Conservation (phyloP, 2,113 vertebrate species). For the Stomatorhinus ivindoensis region DNA sequence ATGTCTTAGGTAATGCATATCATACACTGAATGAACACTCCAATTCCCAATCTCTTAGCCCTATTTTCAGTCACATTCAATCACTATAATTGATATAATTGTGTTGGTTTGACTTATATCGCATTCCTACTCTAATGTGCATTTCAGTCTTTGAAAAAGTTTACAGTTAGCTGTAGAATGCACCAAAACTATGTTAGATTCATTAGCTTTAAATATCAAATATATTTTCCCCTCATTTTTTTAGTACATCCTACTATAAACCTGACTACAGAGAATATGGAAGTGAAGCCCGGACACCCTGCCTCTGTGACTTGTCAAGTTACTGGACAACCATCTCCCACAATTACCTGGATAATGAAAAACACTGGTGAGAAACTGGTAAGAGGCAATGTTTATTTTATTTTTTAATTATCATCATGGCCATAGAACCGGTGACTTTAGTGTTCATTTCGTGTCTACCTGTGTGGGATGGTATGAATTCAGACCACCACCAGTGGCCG, state of each 20-base stretch:
- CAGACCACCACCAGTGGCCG: slow-evolving; percentile 36
- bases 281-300: slow-evolving; percentile 28
- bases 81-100: background rate
- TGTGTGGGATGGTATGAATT: slow-evolving; percentile 7
- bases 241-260: slow-evolving; percentile 30
- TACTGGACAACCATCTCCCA: slow-evolving; percentile 55
- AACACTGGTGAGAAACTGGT: slow-evolving; percentile 41
- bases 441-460: background rate
- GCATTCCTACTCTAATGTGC: background rate
- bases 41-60: background rate
- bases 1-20: slow-evolving; percentile 48
- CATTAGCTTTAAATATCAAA: background rate
- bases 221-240: background rate
- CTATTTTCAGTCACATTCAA: background rate
- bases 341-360: slow-evolving; percentile 56
- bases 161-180: background rate
- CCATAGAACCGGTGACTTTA: background rate
- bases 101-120: background rate
- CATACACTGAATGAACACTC: background rate
- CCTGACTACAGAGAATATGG: slow-evolving; percentile 29
- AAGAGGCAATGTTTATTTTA: background rate
- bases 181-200: background rate
- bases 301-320: slow-evolving; percentile 54
- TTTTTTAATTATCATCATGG: background rate
- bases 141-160: background rate